Evolutionary conservation across 2,888 invertebrate genomes (phyloP).

Genomic region (Tetropium fuscum): DNA sequence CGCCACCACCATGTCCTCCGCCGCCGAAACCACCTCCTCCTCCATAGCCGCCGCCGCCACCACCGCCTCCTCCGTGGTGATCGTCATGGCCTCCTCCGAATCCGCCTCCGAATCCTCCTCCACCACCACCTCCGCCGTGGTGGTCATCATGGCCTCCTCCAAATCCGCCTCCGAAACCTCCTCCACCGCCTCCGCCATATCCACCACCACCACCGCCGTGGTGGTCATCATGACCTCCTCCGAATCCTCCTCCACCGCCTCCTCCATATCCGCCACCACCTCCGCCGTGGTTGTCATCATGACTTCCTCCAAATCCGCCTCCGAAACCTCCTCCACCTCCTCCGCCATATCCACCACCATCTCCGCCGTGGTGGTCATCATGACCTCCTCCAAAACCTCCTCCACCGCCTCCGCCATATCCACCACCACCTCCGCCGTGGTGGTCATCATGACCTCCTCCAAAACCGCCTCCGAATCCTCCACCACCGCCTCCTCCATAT

Average conservation of each 20-base stretch:
- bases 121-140: constrained; percentile 25
- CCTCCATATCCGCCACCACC: constrained; percentile 23
- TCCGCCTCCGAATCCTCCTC: constrained; percentile 31
- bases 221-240: constrained; percentile 25
- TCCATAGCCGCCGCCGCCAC: constrained; percentile 19
- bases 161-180: constrained; percentile 20
- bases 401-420: constrained; percentile 27
- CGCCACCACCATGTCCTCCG: background rate
- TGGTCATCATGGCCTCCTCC: constrained; percentile 22
- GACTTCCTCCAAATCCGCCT: background rate
- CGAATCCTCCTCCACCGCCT: constrained; percentile 14
- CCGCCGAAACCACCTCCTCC: constrained; percentile 29
- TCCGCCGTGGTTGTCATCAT: constrained; percentile 9
- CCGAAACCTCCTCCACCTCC: constrained; percentile 4
- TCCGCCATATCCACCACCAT: background rate
- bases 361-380: background rate
- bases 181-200: constrained; percentile 18
- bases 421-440: constrained; percentile 21
- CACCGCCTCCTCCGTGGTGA: constrained; percentile 2
- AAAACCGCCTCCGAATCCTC: constrained; percentile 13
- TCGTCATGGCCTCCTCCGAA: constrained; percentile 19
- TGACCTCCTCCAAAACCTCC: constrained; percentile 21
- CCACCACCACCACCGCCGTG: constrained; percentile 27
- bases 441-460: constrained; percentile 18
- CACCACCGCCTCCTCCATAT: constrained; percentile 2